Conservation (phyloP, 2,113 vertebrate genomes). For the Corythornis cristatus region DNA sequence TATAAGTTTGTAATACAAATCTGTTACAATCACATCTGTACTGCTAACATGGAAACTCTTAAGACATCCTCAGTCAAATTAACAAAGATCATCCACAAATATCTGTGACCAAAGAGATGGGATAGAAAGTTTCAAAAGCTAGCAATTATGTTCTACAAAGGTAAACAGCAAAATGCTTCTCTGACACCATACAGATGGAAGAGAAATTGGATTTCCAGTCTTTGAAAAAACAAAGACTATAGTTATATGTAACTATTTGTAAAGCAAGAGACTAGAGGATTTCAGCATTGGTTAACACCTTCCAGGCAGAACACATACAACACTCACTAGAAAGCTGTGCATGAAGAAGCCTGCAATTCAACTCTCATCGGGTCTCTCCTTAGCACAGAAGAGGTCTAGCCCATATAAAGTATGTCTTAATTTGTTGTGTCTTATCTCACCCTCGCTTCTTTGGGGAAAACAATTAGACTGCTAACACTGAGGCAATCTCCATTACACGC, state of each 20-base stretch:
- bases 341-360: neutral
- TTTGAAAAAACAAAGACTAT: rapidly evolving
- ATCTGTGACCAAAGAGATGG: neutral
- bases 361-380: neutral
- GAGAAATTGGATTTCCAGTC: neutral
- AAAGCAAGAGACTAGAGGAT: neutral
- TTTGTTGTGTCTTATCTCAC: neutral
- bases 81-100: neutral
- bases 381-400: rapidly evolving
- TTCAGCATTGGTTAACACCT: neutral
- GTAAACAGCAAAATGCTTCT: neutral
- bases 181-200: neutral
- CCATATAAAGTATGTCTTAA: neutral
- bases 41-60: neutral
- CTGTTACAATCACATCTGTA: neutral
- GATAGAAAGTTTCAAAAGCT: neutral
- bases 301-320: neutral
- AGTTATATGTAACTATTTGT: neutral
- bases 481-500: neutral
- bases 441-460: neutral
- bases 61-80: neutral
- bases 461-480: neutral
- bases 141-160: neutral
- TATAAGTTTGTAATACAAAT: neutral
- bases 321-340: neutral